Percentiles rank a stretch among this genome's conserved stretches.
phyloP scores from a whole-genome alignment of 2,797 vertebrate genomes.

The Columba guinea region DNA sequence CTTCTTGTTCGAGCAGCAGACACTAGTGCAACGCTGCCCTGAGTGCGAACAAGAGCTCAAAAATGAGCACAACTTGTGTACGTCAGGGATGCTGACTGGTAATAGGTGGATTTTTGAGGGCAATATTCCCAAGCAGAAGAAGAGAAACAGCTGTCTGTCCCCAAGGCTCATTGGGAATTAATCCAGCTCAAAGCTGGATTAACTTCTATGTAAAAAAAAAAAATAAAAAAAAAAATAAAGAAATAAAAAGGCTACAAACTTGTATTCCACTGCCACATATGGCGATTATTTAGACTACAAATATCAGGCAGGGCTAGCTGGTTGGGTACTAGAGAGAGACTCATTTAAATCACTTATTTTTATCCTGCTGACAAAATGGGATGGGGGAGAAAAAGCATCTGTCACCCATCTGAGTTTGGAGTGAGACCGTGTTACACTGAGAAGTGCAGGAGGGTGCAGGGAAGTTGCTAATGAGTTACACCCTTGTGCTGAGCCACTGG shows the following conservation, averaged over 20 bases:
- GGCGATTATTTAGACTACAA: conserved; percentile 55
- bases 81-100: not conserved
- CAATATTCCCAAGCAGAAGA: conserved; percentile 5
- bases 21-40: not conserved
- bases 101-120: conserved; percentile 38
- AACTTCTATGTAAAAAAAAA: not conserved
- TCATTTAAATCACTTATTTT: conserved; percentile 61
- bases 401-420: conserved; percentile 23
- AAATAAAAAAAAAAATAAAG: not conserved
- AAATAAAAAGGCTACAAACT: conserved; percentile 12
- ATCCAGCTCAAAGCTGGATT: conserved; percentile 57
- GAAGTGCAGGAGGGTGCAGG: not conserved
- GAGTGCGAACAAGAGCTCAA: not conserved
- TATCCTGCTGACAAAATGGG: conserved; percentile 33
- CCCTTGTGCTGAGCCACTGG: not conserved
- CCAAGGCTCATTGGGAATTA: conserved; percentile 58
- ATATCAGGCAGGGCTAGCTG: conserved; percentile 55
- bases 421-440: not conserved
- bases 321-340: not conserved
- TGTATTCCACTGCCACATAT: conserved; percentile 51
- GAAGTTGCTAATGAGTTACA: fast-evolving
- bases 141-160: conserved; percentile 50
- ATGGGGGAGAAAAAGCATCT: conserved; percentile 40
- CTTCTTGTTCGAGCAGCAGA: not conserved
- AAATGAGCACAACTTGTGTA: not conserved